Conservation (phyloP, 2,113 vertebrate genomes). For the Tragelaphus strepsiceros region DNA sequence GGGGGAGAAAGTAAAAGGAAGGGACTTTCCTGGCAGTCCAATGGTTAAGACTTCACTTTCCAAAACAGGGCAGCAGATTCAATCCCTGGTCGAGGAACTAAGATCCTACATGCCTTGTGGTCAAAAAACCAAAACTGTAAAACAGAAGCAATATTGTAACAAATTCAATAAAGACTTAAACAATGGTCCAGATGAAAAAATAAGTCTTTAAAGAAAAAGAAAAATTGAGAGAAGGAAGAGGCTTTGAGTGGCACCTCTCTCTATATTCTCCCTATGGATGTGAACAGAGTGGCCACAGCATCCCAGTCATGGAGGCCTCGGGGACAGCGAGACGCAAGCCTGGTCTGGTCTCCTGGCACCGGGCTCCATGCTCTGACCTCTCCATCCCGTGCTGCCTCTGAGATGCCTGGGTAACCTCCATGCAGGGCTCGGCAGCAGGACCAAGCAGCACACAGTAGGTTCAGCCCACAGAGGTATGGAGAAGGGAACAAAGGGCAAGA, state of each 20-base stretch:
- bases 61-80: neutral
- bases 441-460: rapidly evolving
- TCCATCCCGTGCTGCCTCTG: neutral
- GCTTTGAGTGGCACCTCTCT: neutral
- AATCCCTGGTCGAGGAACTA: neutral
- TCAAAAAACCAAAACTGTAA: neutral
- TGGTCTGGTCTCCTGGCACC: neutral
- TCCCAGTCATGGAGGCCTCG: neutral
- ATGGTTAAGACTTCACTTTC: neutral
- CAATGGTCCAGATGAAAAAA: neutral
- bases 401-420: neutral
- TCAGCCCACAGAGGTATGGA: neutral
- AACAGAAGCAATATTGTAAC: neutral
- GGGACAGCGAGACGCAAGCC: neutral
- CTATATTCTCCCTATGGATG: rapidly evolving
- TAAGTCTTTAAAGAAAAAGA: neutral
- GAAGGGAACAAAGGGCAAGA: rapidly evolving
- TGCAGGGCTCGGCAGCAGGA: rapidly evolving
- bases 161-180: neutral
- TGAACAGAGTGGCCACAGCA: neutral
- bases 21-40: neutral
- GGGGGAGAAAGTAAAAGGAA: neutral
- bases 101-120: neutral
- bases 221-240: neutral
- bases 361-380: rapidly evolving